A percentile compares a stretch with the other conserved stretches of the same genome.
phyloP scores from a whole-genome alignment of 1,140 invertebrate genomes.

The Drosophila kikkawai region DNA sequence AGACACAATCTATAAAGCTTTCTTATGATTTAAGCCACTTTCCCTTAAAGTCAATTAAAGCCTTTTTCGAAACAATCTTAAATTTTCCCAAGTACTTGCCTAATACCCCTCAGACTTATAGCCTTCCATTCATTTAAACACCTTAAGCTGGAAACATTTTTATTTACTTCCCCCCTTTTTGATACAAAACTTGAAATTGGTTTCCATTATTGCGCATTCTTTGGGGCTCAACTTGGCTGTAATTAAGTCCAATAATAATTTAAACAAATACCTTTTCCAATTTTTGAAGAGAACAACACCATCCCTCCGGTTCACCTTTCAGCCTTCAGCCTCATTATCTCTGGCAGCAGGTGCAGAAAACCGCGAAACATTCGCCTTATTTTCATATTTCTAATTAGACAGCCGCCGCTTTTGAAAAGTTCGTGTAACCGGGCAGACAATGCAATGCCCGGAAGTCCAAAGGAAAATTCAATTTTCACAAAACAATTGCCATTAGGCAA shows the following conservation, averaged over 20 bases:
- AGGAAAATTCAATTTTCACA: conserved; percentile 81
- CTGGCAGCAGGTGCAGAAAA: conserved; percentile 75
- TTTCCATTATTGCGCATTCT: conserved; percentile 65
- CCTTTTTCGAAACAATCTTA: neutral
- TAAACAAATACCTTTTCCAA: conserved; percentile 76
- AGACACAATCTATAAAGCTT: neutral
- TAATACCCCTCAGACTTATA: conserved; percentile 12
- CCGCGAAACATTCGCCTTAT: conserved; percentile 71
- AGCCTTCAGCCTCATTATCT: conserved; percentile 72
- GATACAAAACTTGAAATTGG: conserved; percentile 49
- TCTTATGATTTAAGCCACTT: neutral
- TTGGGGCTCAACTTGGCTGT: conserved; percentile 60
- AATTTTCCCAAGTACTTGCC: conserved; percentile 4
- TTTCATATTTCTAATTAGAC: conserved; percentile 77
- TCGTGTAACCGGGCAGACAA: conserved; percentile 42
- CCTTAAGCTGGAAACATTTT: conserved; percentile 22
- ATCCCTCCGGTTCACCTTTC: conserved; percentile 43
- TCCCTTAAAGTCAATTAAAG: neutral
- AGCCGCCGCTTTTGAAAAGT: conserved; percentile 32
- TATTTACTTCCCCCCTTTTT: neutral
- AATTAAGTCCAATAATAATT: conserved; percentile 84
- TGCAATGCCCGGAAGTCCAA: conserved; percentile 59
- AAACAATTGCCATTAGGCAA: conserved; percentile 76
- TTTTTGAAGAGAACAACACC: conserved; percentile 40
- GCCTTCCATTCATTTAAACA: conserved; percentile 17